Percentiles rank a stretch among this genome's conserved stretches.
Evolutionary conservation across 2,113 vertebrate genomes (phyloP).

Genomic region (Microtus pennsylvanicus): DNA sequence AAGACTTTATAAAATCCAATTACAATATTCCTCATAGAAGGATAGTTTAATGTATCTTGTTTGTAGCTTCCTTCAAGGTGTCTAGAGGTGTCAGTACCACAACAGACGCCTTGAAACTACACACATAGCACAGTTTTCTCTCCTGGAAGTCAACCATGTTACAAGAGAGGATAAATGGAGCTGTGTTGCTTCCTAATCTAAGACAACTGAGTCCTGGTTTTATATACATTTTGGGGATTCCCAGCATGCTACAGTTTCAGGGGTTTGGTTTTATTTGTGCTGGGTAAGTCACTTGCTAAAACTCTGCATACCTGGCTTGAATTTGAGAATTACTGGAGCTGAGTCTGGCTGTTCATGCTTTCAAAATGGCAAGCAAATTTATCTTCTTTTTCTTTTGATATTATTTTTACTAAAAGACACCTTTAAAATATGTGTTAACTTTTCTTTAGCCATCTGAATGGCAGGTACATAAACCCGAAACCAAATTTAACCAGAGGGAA

Average conservation of each 20-base stretch:
- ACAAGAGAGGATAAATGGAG: neutral
- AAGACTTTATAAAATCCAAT: slow-evolving; percentile 58
- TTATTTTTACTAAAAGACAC: slow-evolving; percentile 55
- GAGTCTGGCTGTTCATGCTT: neutral
- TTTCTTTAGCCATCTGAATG: slow-evolving; percentile 42
- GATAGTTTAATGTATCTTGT: slow-evolving; percentile 48
- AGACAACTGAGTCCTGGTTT: slow-evolving; percentile 15
- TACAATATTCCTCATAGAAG: slow-evolving; percentile 14
- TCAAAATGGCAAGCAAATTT: slow-evolving; percentile 50
- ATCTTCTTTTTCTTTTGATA: slow-evolving; percentile 53
- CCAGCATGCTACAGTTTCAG: neutral
- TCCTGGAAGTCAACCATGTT: slow-evolving; percentile 38
- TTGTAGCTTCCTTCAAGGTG: slow-evolving; percentile 41
- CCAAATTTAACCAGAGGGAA: slow-evolving; percentile 52
- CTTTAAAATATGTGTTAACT: slow-evolving; percentile 40
- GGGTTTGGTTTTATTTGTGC: slow-evolving; percentile 39
- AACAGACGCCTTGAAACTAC: slow-evolving; percentile 56
- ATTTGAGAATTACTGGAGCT: slow-evolving; percentile 17
- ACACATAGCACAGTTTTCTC: slow-evolving; percentile 36
- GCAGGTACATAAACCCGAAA: slow-evolving; percentile 45
- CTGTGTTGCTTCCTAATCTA: slow-evolving; percentile 34
- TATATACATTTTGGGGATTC: neutral
- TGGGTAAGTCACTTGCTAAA: neutral
- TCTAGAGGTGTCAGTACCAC: slow-evolving; percentile 11
- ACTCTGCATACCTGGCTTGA: slow-evolving; percentile 44